phyloP scores from a whole-genome alignment of 2,797 vertebrate genomes.

The Melanotaenia nigrans region DNA sequence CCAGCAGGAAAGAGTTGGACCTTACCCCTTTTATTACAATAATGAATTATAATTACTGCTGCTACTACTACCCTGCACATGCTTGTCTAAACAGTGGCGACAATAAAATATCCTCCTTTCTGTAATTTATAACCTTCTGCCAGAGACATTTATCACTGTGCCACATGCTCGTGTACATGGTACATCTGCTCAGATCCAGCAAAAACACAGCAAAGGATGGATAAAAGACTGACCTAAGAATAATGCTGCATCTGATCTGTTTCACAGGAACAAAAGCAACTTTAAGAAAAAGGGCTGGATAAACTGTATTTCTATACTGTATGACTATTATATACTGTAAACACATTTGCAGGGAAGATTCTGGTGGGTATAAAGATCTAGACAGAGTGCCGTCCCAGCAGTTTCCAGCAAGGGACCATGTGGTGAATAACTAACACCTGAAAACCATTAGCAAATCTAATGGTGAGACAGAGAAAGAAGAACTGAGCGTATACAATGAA shows the following conservation, averaged over 20 bases:
- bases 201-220: constrained; percentile 24
- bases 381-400: constrained; percentile 5
- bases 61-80: constrained; percentile 64
- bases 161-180: constrained; percentile 33
- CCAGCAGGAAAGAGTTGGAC: constrained; percentile 35
- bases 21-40: constrained; percentile 61
- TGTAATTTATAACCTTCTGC: constrained; percentile 66
- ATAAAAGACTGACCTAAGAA: constrained; percentile 16
- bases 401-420: constrained; percentile 24
- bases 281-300: not conserved
- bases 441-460: constrained; percentile 78
- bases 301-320: constrained; percentile 6
- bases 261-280: not conserved
- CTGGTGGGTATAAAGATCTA: constrained; percentile 7
- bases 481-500: constrained; percentile 68
- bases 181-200: constrained; percentile 50
- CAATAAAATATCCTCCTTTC: constrained; percentile 47
- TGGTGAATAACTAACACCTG: constrained; percentile 57
- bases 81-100: constrained; percentile 48
- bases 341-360: constrained; percentile 18
- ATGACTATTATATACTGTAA: constrained; percentile 13
- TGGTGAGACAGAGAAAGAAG: constrained; percentile 61
- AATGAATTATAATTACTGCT: constrained; percentile 77
- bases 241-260: constrained; percentile 2
- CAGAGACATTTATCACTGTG: constrained; percentile 61